Evolutionary conservation across 2,888 invertebrate genomes (phyloP).

Genomic region (Sphecodes monilicornis): DNA sequence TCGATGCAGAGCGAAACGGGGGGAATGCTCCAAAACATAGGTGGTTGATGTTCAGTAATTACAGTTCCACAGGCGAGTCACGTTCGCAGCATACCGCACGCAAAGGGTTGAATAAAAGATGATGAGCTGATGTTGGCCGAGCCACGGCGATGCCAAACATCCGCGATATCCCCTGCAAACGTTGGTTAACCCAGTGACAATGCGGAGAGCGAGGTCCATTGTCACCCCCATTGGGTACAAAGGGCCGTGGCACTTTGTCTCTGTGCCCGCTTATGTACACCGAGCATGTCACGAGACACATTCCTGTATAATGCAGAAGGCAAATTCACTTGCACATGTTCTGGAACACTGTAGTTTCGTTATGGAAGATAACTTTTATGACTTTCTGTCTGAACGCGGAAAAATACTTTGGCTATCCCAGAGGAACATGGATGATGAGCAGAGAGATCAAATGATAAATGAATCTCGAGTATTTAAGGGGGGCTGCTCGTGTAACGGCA

Average conservation of each 20-base stretch:
- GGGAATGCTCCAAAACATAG: slow-evolving; percentile 58
- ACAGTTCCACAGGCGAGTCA: slow-evolving; percentile 61
- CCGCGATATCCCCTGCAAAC: slow-evolving; percentile 66
- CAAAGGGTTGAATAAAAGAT: slow-evolving; percentile 72
- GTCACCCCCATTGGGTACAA: slow-evolving; percentile 75
- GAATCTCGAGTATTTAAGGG: background rate
- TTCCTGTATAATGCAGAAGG: slow-evolving; percentile 79
- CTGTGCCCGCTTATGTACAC: slow-evolving; percentile 52
- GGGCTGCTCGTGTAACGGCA: no score
- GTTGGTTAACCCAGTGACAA: slow-evolving; percentile 83
- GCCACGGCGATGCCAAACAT: slow-evolving; percentile 70
- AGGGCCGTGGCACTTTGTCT: slow-evolving; percentile 74
- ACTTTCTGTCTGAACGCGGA: slow-evolving; percentile 5
- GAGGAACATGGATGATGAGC: background rate
- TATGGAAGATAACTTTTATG: slow-evolving; percentile 35
- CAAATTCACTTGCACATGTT: slow-evolving; percentile 69
- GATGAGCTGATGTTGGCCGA: slow-evolving; percentile 66
- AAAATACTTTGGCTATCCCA: background rate
- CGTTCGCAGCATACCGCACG: slow-evolving; percentile 54
- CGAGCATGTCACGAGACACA: slow-evolving; percentile 70
- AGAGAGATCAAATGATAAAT: background rate
- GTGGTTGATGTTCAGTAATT: slow-evolving; percentile 65
- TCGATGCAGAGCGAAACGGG: slow-evolving; percentile 41
- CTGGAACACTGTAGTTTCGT: slow-evolving; percentile 22
- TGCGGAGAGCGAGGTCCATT: slow-evolving; percentile 76